Evolutionary conservation across 2,113 vertebrate species (phyloP), one percentile per base, ranked within the genome.

Genomic region (Delphinus delphis): DNA sequence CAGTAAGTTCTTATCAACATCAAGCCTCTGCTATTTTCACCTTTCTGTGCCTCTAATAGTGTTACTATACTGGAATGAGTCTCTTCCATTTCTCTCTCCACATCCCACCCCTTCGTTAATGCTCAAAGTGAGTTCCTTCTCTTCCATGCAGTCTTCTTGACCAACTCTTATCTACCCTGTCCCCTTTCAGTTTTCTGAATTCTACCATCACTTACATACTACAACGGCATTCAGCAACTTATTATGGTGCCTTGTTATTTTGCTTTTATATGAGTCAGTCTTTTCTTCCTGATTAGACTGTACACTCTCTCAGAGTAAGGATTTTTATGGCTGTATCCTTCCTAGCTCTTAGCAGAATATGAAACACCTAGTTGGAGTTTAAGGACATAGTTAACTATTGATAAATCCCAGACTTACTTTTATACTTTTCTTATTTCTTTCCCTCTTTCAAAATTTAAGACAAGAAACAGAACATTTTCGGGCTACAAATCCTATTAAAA

Each of bases 401-500:
- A 83, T 82, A 79, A 77, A 63, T 50, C n/a, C 3, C 63, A 70
- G 18, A 60, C 73, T 83, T 84, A 84, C 44, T 88, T 79, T 93
- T 88, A 79, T 26, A 92, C 0, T 63, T 1, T 50, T 12, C 44
- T 80, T 83, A 8, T 77, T 44, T 90, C 26, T 55, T 89, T 79
- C 33, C 33, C 5, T 88, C 13, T 71, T 79, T 79, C 18, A 91
- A 83, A 79, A 44, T 90, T 73, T 77, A 36, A 63, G 33, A 50
- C 33, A 85, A 38, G 28, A 93, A 63, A 44, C 33, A 86, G 23
- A 87, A 81, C 55, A 73, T 31, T 92, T 94, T 93, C 80, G 71
- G 83, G 36, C 33, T 58, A 79, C n/a, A 67, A 96, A 58, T 47
- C 62, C 50, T 76, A 53, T 90, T 96, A 80, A 65, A 91, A 92